These are phyloP conservation scores for Hemichromis elongatus DNA, from an alignment of 2,113 vertebrate species.

Conservation along the genomic window DNA sequence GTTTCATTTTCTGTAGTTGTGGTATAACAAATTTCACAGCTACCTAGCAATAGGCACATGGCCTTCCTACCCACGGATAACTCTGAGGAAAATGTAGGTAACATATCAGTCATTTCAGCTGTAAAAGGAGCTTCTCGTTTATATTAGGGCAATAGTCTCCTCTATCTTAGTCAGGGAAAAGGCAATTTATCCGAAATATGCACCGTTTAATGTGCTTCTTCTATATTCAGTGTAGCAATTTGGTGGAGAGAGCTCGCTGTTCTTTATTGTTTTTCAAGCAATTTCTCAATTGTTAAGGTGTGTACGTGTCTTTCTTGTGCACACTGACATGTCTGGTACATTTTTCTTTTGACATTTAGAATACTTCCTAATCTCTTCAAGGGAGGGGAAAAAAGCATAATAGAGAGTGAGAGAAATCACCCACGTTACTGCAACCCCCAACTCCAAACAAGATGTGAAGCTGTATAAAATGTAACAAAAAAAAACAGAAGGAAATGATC, in stretches of 20 bases:
- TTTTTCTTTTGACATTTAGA: not conserved
- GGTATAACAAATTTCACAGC: not conserved
- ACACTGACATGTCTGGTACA: not conserved
- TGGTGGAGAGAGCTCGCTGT: not conserved
- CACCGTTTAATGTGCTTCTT: not conserved
- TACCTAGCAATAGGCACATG: not conserved
- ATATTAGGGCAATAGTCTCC: not conserved
- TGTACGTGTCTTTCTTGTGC: not conserved
- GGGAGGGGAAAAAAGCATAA: not conserved
- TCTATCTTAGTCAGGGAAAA: not conserved
- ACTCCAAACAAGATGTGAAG: not conserved
- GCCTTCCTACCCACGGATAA: not conserved
- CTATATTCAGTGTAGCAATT: not conserved
- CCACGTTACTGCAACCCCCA: not conserved
- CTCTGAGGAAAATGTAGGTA: not conserved
- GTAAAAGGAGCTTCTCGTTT: not conserved
- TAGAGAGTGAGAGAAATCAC: not conserved
- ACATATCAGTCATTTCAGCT: not conserved
- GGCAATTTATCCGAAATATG: not conserved
- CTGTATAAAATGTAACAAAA: not conserved
- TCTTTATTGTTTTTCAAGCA: not conserved
- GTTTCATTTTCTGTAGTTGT: not conserved
- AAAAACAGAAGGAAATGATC: not conserved
- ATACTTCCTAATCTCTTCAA: not conserved
- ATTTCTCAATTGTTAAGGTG: not conserved